Base-by-base conservation (phyloP, 2,113 vertebrate species). In the Cathartes aura region DNA sequence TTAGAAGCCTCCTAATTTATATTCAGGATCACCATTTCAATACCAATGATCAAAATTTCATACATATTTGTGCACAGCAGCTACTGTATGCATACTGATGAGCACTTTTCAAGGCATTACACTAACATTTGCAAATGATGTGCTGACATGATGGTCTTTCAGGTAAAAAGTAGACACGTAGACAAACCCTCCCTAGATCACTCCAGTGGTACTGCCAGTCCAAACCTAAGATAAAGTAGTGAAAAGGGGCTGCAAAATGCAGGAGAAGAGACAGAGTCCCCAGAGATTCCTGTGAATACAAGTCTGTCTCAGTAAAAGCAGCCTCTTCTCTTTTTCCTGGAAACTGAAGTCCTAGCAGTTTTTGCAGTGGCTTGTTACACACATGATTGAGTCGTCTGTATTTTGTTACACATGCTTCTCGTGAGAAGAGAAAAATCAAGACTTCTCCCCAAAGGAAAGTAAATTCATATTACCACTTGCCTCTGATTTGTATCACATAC, bases 11-110 rank as follows among this genome's bases (percentile, higher is more conserved):
- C 23, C 89, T 91, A 55, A 79, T 96, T 97, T 93, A 95, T 94
- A 96, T 96, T 96, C 93, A 94, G 79, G 84, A 96, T 93, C 81
- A 91, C 74, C 53, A 76, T 73, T 97, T 91, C 94, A 96, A 75
- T 96, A 89, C 73, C 91, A 70, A 30, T 62, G 94, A 96, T 94
- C 89, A 95, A 87, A 90, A 96, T 96, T 96, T 95, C 95, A 97
- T 96, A 93, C 67, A 58, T 95, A 96, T 94, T 97, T 96, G 89
- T 95, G 91, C 94, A 89, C 50, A 70, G 88, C 78, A 94, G 70
- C 84, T 62, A 48, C 82, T 66, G 40, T 67, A 36, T 94, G 95
- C 96, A 97, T 94, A 94, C 66, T 80, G 94, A 96, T 95, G 78
- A 96, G 89, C 40, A 45, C 42, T 89, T 95, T 66, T 59, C 68